phyloP scores from a whole-genome alignment of 1,140 invertebrate species.

The Hydropsyche tenuis region DNA sequence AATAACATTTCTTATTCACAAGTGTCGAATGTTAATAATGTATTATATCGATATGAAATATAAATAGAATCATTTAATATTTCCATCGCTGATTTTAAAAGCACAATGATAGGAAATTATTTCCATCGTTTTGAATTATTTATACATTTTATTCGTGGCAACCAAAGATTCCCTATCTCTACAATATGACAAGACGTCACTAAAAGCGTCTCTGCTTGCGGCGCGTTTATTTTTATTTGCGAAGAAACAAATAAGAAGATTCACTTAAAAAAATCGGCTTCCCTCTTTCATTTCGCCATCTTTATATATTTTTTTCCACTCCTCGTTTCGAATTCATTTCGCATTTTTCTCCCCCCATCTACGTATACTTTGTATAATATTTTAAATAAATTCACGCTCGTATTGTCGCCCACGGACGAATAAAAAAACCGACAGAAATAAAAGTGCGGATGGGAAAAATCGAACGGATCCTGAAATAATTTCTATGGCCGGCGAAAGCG shows the following conservation, averaged over 20 bases:
- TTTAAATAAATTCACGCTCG: constrained; percentile 30
- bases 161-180: background rate
- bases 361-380: constrained; percentile 12
- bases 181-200: constrained; percentile 20
- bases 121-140: too few species aligned
- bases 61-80: too few species aligned
- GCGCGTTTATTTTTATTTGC: constrained; percentile 43
- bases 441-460: constrained; percentile 18
- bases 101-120: too few species aligned
- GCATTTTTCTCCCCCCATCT: background rate
- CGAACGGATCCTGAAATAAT: background rate
- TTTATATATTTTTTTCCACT: constrained; percentile 22
- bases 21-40: too few species aligned
- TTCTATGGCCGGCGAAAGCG: background rate
- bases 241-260: constrained; percentile 41
- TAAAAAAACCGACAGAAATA: constrained; percentile 24
- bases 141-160: background rate
- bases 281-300: constrained; percentile 6
- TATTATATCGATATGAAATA: too few species aligned
- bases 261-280: constrained; percentile 38
- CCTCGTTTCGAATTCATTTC: constrained; percentile 25
- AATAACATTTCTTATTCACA: too few species aligned
- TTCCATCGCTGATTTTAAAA: background rate
- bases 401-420: constrained; percentile 2
- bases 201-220: constrained; percentile 28